Conservation (phyloP, 2,888 invertebrate species). For the Gibbula magus region DNA sequence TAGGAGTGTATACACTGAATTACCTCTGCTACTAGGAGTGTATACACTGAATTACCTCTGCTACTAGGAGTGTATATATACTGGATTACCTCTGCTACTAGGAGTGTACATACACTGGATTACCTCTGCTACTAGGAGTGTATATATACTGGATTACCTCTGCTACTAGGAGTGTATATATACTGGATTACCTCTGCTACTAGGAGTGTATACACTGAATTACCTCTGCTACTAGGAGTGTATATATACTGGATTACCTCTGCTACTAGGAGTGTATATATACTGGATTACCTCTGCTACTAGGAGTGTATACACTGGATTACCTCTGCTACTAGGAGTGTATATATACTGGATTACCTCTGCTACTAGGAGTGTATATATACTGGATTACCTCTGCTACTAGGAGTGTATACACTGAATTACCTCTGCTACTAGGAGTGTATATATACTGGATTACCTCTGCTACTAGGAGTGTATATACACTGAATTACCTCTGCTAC, state of each 20-base stretch:
- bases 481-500: background rate
- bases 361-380: background rate
- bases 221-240: background rate
- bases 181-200: constrained; percentile 83
- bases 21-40: background rate
- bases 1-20: no score
- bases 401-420: no score
- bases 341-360: no score
- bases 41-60: constrained; percentile 79
- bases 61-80: no score
- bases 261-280: no score
- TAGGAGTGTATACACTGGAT: background rate
- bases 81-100: background rate
- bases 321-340: constrained; percentile 89
- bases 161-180: background rate
- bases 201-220: no score
- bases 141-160: no score
- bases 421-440: background rate
- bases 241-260: constrained; percentile 78
- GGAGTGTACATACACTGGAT: background rate
- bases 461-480: no score
- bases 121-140: constrained; percentile 89
- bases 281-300: background rate
- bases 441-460: constrained; percentile 78
- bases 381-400: constrained; percentile 83